Base-by-base conservation (phyloP, 2,113 vertebrate genomes). In the Malurus melanocephalus region DNA sequence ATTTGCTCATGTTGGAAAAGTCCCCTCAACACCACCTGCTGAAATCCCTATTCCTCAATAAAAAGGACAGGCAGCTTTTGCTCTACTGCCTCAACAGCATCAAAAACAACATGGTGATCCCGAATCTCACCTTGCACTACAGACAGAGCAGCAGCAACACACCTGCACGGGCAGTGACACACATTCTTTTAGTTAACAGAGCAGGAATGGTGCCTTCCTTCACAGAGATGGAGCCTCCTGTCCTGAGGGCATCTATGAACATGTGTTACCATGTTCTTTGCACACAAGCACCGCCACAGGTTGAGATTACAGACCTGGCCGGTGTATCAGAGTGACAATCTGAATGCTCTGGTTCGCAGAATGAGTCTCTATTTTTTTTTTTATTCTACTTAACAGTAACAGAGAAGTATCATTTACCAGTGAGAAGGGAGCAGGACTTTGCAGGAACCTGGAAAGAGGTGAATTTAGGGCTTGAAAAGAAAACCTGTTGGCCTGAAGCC, bases 121-220 rank as follows among this genome's bases (percentile, higher is more conserved):
- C 0, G 0, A 33, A 30, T 35, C 24, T 35, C 17, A n/a, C 19
- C 75, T 28, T 19, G 30, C 13, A 11, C 30, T 55, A 8, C n/a
- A 52, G 26, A 43, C 59, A 77, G 38, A 59, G 35, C 43, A 46
- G 20, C 1, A 7, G 16, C 48, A 48, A 18, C 51, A 79, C n/a
- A 23, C 15, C 35, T 51, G 3, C 1, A 0, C 18, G 19, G 46
- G 40, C 45, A 56, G 27, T 2, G 26, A 35, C 30, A 26, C 3
- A 27, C 40, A n/a, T 13, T 26, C 4, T 42, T 74, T 35, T 12
- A 42, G 35, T 45, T 56, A 81, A 38, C 49, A 43, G 57, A 79
- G 75, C 45, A 90, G 60, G 59, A 91, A 20, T 2, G 26, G 8
- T 33, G 53, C 11, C 5, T 61, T 73, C 13, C 28, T 78, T 35